Conservation (phyloP, 1,140 invertebrate genomes). For the Rhysida immarginata region DNA sequence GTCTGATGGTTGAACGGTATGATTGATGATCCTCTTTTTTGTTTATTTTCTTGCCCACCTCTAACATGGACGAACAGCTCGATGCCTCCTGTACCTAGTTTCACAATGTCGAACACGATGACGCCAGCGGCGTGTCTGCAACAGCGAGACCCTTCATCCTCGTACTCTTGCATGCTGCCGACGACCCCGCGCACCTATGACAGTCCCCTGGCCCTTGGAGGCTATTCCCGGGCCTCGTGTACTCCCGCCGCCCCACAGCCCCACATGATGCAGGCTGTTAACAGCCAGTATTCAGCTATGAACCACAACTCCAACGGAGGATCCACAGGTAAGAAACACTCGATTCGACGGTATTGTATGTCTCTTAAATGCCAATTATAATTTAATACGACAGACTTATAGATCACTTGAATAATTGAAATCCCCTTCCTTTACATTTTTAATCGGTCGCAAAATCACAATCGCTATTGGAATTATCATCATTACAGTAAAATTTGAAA, state of each 20-base stretch:
- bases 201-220: conserved; percentile 45
- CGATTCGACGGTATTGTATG: no score
- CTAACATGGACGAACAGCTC: no score
- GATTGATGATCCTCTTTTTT: no score
- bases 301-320: conserved; percentile 5
- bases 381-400: no score
- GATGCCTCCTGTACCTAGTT: conserved; percentile 25
- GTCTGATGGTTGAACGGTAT: no score
- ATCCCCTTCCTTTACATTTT: no score
- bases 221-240: conserved; percentile 44
- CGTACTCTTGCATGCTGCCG: conserved; percentile 43
- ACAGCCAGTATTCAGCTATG: conserved; percentile 8
- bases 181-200: conserved; percentile 42
- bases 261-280: conserved; percentile 24
- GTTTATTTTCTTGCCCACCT: no score
- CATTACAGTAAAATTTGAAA: no score
- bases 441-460: no score
- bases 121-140: conserved; percentile 40
- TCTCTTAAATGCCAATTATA: no score
- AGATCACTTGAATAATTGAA: no score
- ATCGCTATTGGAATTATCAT: no score
- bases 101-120: conserved; percentile 20
- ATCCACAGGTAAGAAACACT: conserved; percentile 13
- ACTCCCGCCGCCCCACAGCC: conserved; percentile 41
- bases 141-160: conserved; percentile 40